These are phyloP conservation scores for Pseudorasbora parva DNA, from an alignment of 2,113 vertebrate species.

Conservation along the genomic window DNA sequence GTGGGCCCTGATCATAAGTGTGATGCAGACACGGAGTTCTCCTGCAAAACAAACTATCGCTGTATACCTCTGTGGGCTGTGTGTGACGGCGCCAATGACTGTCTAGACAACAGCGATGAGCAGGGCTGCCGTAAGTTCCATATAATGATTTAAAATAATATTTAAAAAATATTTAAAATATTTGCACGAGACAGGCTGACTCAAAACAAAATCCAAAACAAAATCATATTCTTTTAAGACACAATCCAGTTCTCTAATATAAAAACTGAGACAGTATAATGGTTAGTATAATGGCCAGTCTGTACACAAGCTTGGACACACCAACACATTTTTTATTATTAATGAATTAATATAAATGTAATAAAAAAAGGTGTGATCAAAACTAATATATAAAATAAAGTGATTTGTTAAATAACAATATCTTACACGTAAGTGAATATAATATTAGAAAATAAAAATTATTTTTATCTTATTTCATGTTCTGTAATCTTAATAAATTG, in stretches of 20 bases:
- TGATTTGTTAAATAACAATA: too few relatives aligned
- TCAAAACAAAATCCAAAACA: conserved; percentile 71
- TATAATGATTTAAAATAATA: conserved; percentile 61
- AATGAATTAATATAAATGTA: too few relatives aligned
- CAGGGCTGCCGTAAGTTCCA: conserved; percentile 87
- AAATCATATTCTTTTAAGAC: conserved; percentile 60
- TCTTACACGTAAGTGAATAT: too few relatives aligned
- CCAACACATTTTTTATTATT: neutral
- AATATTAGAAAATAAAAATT: too few relatives aligned
- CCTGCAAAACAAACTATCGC: conserved; percentile 92
- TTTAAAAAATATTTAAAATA: conserved; percentile 54
- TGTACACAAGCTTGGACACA: neutral
- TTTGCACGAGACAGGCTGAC: conserved; percentile 51
- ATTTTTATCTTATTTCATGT: too few relatives aligned
- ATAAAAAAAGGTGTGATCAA: too few relatives aligned
- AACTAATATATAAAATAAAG: too few relatives aligned
- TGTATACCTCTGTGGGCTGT: conserved; percentile 90
- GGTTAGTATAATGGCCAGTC: neutral
- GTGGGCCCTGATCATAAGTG: conserved; percentile 91
- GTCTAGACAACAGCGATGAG: conserved; percentile 95
- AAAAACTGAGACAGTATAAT: neutral
- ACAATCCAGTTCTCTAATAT: neutral
- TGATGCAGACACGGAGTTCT: conserved; percentile 92
- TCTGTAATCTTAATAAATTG: too few relatives aligned
- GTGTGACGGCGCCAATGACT: conserved; percentile 90